Evolutionary conservation across 2,797 vertebrate species (phyloP), one percentile per base, ranked within the genome.

Genomic region (Phataginus tricuspis): DNA sequence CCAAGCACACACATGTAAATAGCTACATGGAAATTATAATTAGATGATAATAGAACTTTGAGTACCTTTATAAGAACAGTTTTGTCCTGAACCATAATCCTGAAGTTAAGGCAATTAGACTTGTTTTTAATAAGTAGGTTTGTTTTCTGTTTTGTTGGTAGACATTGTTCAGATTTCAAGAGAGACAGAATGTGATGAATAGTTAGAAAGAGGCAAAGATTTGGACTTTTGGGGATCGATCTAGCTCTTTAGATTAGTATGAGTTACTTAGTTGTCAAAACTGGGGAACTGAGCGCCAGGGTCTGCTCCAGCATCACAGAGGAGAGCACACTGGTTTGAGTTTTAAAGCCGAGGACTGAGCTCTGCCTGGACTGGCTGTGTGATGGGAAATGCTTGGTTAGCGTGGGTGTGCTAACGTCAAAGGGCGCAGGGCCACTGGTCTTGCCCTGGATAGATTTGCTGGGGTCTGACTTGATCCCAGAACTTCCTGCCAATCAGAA

Each of bases 21-120:
- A 97, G 96, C 97, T 98, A 95, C 97, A 93, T 97, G 97, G 96
- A 97, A 98, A 97, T 97, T 97, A 97, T 98, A 98, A 98, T 98
- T 98, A 98, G 63, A 34, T 97, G 97, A 98, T 98, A 98, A 98
- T 95, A 97, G 97, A 98, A 98, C 96, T 97, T 97, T 96, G 96
- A 97, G 97, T 97, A 93, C 94, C 92, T 94, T 98, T 98, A 55
- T 94, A 97, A 98, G 97, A 97, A 96, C 94, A 96, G 80, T 98
- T 98, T 98, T 98, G 96, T 97, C 92, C 94, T 95, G 97, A 94
- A 97, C 96, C 98, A 98, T 97, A 97, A 98, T 98, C 97, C 97
- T 97, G 97, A 98, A 96, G 96, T 97, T 86, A 92, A 97, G 96
- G 97, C 82, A 19, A 89, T 96, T 96, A 96, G 97, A 93, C 93